Conservation (phyloP, 2,888 invertebrate species). For the Eumacrocentrus americanus region DNA sequence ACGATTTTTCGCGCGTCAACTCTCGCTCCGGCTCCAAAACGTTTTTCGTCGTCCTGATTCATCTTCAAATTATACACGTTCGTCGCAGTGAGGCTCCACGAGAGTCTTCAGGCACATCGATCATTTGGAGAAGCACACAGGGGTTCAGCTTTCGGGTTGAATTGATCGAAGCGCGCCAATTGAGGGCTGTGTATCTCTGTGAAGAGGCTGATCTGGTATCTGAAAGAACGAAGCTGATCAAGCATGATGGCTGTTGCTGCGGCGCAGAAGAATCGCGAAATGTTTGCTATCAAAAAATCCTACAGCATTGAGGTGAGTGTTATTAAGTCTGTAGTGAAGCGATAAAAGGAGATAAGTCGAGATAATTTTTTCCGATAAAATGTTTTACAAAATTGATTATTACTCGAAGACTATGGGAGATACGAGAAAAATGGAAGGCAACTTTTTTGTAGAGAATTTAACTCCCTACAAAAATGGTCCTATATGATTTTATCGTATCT, state of each 20-base stretch:
- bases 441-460: too few species aligned
- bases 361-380: too few species aligned
- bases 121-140: slow-evolving; percentile 4
- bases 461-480: too few species aligned
- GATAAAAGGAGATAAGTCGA: too few species aligned
- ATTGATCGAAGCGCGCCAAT: too few species aligned
- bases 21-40: slow-evolving; percentile 15
- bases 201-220: slow-evolving; percentile 11
- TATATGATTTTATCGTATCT: too few species aligned
- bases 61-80: slow-evolving; percentile 3
- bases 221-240: slow-evolving; percentile 16
- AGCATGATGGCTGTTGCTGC: slow-evolving; percentile 85
- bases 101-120: slow-evolving; percentile 28
- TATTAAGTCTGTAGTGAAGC: too few species aligned
- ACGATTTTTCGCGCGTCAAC: slow-evolving; percentile 1
- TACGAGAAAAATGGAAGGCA: too few species aligned
- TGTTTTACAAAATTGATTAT: too few species aligned
- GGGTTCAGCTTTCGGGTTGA: too few species aligned
- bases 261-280: slow-evolving; percentile 92
- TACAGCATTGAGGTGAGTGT: slow-evolving; percentile 95
- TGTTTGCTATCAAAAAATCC: slow-evolving; percentile 96
- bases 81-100: slow-evolving; percentile 10
- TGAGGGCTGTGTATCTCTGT: slow-evolving; percentile 34
- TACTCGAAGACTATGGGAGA: too few species aligned
- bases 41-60: slow-evolving; percentile 32